Base-by-base conservation (phyloP, 2,113 vertebrate genomes). In the Heteronetta atricapilla region DNA sequence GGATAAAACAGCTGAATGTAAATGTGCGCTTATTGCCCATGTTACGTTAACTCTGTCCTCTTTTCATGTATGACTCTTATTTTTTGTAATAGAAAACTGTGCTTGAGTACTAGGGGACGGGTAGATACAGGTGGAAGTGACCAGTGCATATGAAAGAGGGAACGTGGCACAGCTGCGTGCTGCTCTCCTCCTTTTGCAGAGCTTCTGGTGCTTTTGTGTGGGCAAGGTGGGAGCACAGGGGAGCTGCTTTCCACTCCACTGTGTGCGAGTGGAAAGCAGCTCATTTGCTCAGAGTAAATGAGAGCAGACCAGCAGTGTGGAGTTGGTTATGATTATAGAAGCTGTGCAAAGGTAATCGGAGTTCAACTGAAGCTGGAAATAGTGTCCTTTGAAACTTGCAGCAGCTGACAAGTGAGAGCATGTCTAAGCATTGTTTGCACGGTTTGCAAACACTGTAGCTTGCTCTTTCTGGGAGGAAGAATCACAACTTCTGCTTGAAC, bases 141-240 rank as follows among this genome's bases (percentile, higher is more conserved):
- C 42, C 2, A 2, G 7, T 55, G 74, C n/a, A 4, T 10, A 8
- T 67, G 38, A 31, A 84, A 59, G 26, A 58, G 25, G 46, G 34
- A 40, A 34, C 13, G 11, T 20, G 34, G 52, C 62, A 34, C 16
- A 48, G 78, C 1, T 0, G 0, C 52, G 70, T 82, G 31, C 70
- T 60, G 28, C 4, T 2, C 28, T 79, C 25, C 22, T 62, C 77
- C 55, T 56, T 80, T 38, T 44, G 69, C n/a, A 20, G 36, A 22
- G n/a, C 1, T 52, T 52, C 50, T 52, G 50, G 50, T 25, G 23
- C 13, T 52, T 22, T 36, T 26, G 29, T 0, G 0, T 8, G 73
- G 62, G 69, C 68, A 6, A 9, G 19, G 29, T 48, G 55, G 69
- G 56, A 85, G 70, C 28, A 42, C 42, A 19, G 42, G 38, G 48